These are phyloP conservation scores for Nebria salina DNA, from an alignment of 2,888 invertebrate genomes.

Conservation along the genomic window DNA sequence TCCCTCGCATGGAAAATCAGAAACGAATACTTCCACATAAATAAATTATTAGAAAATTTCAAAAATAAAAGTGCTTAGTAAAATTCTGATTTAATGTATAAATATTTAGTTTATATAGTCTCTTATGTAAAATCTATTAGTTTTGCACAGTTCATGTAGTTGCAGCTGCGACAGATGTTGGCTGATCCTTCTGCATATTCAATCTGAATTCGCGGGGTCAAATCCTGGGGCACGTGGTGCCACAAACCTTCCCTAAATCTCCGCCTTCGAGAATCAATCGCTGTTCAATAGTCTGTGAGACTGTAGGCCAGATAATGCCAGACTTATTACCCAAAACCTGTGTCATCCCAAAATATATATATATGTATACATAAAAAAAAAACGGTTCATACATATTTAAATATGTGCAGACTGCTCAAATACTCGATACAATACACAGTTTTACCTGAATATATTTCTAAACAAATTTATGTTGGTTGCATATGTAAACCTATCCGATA, in stretches of 20 bases:
- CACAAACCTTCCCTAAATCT: constrained; percentile 3
- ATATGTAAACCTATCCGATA: constrained; percentile 28
- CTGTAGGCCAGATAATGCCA: constrained; percentile 32
- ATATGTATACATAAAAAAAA: not conserved
- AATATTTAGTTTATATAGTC: too few relatives aligned
- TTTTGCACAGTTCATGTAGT: constrained; percentile 22
- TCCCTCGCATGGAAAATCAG: constrained; percentile 60
- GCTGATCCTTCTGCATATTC: constrained; percentile 37
- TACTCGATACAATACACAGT: not conserved
- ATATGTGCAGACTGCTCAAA: not conserved
- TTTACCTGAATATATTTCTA: not conserved
- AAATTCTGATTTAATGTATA: too few relatives aligned
- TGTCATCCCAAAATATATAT: not conserved
- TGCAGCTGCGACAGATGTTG: constrained; percentile 41
- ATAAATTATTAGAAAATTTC: not conserved
- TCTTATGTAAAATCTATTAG: constrained; percentile 25
- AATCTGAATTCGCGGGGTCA: constrained; percentile 30
- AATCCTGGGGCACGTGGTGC: constrained; percentile 18
- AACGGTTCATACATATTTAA: not conserved
- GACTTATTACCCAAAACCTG: constrained; percentile 10
- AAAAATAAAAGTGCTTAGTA: not conserved
- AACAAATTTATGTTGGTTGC: not conserved
- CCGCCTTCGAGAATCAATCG: constrained; percentile 31
- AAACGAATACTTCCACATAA: not conserved
- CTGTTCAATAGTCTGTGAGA: constrained; percentile 45